These are phyloP conservation scores for Pseudorhiza aurosa DNA, from an alignment of 30 jellyfish, hydroid and myxozoan species.

Conservation along the genomic window DNA sequence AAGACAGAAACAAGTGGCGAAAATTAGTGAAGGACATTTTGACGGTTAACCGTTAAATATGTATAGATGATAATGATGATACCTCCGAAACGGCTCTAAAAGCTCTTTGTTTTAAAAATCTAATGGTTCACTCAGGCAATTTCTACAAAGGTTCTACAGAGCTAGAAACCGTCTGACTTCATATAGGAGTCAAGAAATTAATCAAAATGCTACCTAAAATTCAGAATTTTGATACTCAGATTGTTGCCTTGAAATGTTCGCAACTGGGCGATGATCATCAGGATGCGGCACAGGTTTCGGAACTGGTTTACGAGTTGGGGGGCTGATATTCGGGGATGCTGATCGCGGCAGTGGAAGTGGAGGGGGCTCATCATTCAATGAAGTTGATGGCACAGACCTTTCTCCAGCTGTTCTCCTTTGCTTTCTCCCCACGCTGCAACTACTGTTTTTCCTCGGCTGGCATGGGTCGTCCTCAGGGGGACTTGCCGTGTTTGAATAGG, in stretches of 20 bases:
- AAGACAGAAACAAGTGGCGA: too few relatives aligned
- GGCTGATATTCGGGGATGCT: background rate
- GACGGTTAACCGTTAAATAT: too few relatives aligned
- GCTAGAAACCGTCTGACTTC: too few relatives aligned
- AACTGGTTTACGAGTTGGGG: background rate
- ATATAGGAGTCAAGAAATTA: too few relatives aligned
- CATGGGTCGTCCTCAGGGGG: slow-evolving; percentile 36
- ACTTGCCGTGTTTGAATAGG: slow-evolving; percentile 38
- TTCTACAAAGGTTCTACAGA: too few relatives aligned
- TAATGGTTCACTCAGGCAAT: too few relatives aligned
- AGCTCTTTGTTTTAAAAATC: too few relatives aligned
- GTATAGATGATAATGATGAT: too few relatives aligned
- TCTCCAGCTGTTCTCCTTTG: slow-evolving; percentile 64
- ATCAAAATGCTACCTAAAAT: background rate
- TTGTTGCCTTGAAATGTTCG: slow-evolving; percentile 8
- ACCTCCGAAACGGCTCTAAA: too few relatives aligned
- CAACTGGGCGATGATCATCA: slow-evolving; percentile 11
- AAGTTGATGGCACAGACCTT: slow-evolving; percentile 1
- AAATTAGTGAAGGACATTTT: too few relatives aligned
- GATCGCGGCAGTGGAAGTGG: slow-evolving; percentile 54
- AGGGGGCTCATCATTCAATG: slow-evolving; percentile 43
- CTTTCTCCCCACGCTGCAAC: slow-evolving; percentile 32
- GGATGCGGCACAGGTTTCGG: slow-evolving; percentile 34
- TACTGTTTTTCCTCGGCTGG: slow-evolving; percentile 35
- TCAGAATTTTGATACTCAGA: slow-evolving; percentile 34